Conservation (phyloP, 2,888 invertebrate genomes). For the Clitarchus hookeri region DNA sequence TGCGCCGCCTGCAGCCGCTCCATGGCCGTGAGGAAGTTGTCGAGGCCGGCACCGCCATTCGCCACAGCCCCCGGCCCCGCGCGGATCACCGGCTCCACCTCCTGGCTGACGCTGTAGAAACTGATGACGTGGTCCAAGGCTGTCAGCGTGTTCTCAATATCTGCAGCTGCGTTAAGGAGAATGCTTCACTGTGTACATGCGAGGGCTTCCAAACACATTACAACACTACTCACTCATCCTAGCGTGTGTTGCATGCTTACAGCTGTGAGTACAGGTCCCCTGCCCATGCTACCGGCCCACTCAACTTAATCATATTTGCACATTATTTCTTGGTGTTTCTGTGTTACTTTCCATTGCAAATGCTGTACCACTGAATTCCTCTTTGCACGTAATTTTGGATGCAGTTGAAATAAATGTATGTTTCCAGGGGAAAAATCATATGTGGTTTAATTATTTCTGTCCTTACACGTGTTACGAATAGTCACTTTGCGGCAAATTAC, state of each 20-base stretch:
- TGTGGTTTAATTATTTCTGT: too few species aligned
- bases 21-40: slow-evolving; percentile 69
- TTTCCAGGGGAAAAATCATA: too few species aligned
- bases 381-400: too few species aligned
- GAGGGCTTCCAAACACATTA: neutral
- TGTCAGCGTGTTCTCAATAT: slow-evolving; percentile 87
- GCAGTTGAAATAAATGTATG: too few species aligned
- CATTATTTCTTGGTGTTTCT: too few species aligned
- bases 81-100: slow-evolving; percentile 83
- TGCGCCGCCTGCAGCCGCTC: slow-evolving; percentile 85
- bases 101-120: slow-evolving; percentile 93
- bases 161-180: slow-evolving; percentile 56
- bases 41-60: slow-evolving; percentile 57
- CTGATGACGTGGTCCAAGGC: slow-evolving; percentile 92
- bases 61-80: slow-evolving; percentile 76
- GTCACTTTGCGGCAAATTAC: too few species aligned
- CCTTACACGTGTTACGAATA: too few species aligned
- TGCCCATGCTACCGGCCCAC: too few species aligned
- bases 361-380: too few species aligned
- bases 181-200: neutral
- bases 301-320: too few species aligned
- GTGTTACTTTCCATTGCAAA: too few species aligned
- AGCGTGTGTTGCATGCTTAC: neutral
- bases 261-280: too few species aligned
- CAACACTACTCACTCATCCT: neutral